phyloP scores from a whole-genome alignment of 1,140 invertebrate genomes.

The Coboldia fuscipes region DNA sequence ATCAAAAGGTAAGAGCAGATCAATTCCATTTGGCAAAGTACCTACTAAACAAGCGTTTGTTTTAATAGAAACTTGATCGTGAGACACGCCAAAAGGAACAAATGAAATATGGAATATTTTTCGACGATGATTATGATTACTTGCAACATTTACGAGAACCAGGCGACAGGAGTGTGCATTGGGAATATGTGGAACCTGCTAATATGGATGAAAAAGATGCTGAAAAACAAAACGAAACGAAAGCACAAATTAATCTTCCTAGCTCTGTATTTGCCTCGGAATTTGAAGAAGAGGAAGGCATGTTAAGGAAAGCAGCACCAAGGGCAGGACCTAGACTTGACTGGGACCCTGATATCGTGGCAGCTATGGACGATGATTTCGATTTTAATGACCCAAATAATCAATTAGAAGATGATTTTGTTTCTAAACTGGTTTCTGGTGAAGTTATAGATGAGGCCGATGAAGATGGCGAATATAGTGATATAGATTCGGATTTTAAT shows the following conservation, averaged over 20 bases:
- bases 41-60: background rate
- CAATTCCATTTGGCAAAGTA: background rate
- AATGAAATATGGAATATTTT: constrained; percentile 82
- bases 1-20: constrained; percentile 7
- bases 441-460: constrained; percentile 24
- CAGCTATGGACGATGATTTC: constrained; percentile 83
- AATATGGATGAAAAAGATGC: constrained; percentile 10
- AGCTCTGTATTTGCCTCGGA: constrained; percentile 81
- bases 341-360: constrained; percentile 83
- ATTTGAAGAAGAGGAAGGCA: constrained; percentile 68
- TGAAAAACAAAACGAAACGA: constrained; percentile 10
- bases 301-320: constrained; percentile 72
- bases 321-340: constrained; percentile 51
- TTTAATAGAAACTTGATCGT: constrained; percentile 12
- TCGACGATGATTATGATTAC: constrained; percentile 92
- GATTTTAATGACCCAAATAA: constrained; percentile 66
- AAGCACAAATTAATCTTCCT: constrained; percentile 33
- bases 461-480: constrained; percentile 21
- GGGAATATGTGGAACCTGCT: constrained; percentile 19
- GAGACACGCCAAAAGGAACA: constrained; percentile 52
- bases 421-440: constrained; percentile 54
- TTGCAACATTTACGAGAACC: constrained; percentile 70
- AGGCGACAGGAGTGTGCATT: constrained; percentile 12
- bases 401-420: constrained; percentile 78
- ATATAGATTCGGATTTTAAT: constrained; percentile 16